Conservation (phyloP, 1,140 invertebrate species). For the Danaus plexippus region DNA sequence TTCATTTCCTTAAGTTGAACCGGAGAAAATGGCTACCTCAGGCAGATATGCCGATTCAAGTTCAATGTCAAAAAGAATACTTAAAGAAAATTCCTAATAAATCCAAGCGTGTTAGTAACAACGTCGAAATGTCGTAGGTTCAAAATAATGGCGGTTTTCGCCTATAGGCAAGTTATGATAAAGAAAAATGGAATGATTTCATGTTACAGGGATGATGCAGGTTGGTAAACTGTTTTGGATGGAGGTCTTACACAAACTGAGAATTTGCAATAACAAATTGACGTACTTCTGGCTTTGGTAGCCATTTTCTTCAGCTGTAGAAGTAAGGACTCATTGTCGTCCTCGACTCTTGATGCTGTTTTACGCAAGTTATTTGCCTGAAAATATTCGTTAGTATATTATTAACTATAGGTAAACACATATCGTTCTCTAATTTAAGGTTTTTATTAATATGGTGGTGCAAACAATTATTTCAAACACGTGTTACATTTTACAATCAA, state of each 20-base stretch:
- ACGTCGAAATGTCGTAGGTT: slow-evolving; percentile 22
- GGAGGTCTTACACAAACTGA: slow-evolving; percentile 44
- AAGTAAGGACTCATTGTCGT: slow-evolving; percentile 93
- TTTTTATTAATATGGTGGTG: slow-evolving; percentile 12
- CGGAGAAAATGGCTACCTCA: slow-evolving; percentile 74
- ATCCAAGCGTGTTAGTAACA: slow-evolving; percentile 26
- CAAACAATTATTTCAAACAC: slow-evolving; percentile 11
- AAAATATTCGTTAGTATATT: slow-evolving; percentile 70
- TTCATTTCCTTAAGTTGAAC: slow-evolving; percentile 37
- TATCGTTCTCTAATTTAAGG: slow-evolving; percentile 17
- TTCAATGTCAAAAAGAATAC: slow-evolving; percentile 18
- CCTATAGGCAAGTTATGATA: slow-evolving; percentile 22
- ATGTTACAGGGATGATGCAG: slow-evolving; percentile 27
- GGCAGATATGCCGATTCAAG: slow-evolving; percentile 39
- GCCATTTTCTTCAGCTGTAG: slow-evolving; percentile 96
- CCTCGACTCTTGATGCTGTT: slow-evolving; percentile 89
- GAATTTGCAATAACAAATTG: slow-evolving; percentile 51
- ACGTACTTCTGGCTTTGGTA: slow-evolving; percentile 84
- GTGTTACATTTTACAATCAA: slow-evolving; percentile 7
- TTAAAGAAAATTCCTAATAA: slow-evolving; percentile 24
- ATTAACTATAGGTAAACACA: slow-evolving; percentile 26
- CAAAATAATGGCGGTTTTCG: slow-evolving; percentile 17
- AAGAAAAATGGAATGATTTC: slow-evolving; percentile 27
- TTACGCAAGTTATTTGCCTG: slow-evolving; percentile 87
- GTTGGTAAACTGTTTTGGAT: slow-evolving; percentile 21